These are phyloP conservation scores for Drosophila greeni DNA, from an alignment of 2,888 invertebrate species.

Conservation along the genomic window DNA sequence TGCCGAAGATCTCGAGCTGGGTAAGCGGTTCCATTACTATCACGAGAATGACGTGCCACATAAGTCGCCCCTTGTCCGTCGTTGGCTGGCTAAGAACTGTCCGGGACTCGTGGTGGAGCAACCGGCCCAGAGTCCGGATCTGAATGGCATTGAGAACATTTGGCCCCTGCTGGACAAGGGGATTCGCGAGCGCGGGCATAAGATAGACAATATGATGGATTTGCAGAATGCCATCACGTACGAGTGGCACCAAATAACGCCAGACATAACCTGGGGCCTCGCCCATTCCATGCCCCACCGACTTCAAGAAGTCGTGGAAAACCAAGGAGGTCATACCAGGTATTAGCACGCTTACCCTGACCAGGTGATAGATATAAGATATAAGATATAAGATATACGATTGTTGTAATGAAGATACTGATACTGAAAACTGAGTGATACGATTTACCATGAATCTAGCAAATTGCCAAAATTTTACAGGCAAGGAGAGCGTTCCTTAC, in stretches of 20 bases:
- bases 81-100: neutral
- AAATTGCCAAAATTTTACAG: neutral
- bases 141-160: conserved; percentile 2
- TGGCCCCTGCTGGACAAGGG: neutral
- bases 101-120: neutral
- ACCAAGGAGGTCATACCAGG: conserved; percentile 11
- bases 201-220: neutral
- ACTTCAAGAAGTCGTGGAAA: neutral
- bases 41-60: neutral
- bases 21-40: neutral
- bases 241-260: conserved; percentile 8
- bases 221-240: neutral
- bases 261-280: conserved; percentile 1
- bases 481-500: neutral
- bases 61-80: neutral
- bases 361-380: too few species aligned
- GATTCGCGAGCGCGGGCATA: neutral
- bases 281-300: conserved; percentile 5
- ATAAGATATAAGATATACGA: neutral
- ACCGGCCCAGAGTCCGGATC: conserved; percentile 9
- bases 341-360: neutral
- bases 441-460: neutral
- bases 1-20: conserved; percentile 4
- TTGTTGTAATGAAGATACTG: neutral
- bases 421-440: neutral